Evolutionary conservation across 2,888 invertebrate species (phyloP).

Genomic region (Cephalotes varians): DNA sequence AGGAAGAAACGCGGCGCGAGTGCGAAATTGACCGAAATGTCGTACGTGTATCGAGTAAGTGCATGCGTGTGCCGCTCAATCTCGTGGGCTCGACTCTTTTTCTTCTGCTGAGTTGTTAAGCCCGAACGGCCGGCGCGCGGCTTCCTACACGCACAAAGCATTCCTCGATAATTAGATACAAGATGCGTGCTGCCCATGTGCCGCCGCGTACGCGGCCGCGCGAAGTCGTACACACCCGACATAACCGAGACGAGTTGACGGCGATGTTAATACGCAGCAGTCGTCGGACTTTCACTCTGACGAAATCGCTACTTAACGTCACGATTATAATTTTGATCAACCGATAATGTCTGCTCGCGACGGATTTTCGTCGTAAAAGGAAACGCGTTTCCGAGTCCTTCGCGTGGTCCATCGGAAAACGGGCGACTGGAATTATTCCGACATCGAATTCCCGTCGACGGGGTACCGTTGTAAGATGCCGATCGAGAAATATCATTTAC

Average conservation of each 20-base stretch:
- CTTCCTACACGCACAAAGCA: slow-evolving; percentile 78
- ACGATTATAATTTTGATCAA: slow-evolving; percentile 57
- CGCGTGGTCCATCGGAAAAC: slow-evolving; percentile 13
- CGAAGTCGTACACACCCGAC: slow-evolving; percentile 42
- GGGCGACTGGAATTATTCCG: background rate
- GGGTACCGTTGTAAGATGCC: slow-evolving; percentile 11
- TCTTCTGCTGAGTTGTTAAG: slow-evolving; percentile 73
- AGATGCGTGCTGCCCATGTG: slow-evolving; percentile 70
- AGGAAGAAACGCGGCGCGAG: background rate
- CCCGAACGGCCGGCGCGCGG: slow-evolving; percentile 73
- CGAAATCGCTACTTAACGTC: slow-evolving; percentile 49
- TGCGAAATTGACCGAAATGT: slow-evolving; percentile 38
- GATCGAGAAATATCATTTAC: slow-evolving; percentile 10
- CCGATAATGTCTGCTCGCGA: slow-evolving; percentile 32
- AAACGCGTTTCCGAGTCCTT: slow-evolving; percentile 31
- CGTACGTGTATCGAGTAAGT: background rate
- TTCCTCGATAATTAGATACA: slow-evolving; percentile 82
- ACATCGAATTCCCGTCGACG: background rate
- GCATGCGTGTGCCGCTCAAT: slow-evolving; percentile 63
- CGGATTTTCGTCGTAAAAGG: slow-evolving; percentile 48
- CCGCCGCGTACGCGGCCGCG: slow-evolving; percentile 24
- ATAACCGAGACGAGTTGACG: slow-evolving; percentile 13
- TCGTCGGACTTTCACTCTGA: slow-evolving; percentile 60
- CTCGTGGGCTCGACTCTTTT: slow-evolving; percentile 64
- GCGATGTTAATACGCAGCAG: background rate